phyloP scores from a whole-genome alignment of 2,888 invertebrate species.

The Scelioninae gen. 1 region DNA sequence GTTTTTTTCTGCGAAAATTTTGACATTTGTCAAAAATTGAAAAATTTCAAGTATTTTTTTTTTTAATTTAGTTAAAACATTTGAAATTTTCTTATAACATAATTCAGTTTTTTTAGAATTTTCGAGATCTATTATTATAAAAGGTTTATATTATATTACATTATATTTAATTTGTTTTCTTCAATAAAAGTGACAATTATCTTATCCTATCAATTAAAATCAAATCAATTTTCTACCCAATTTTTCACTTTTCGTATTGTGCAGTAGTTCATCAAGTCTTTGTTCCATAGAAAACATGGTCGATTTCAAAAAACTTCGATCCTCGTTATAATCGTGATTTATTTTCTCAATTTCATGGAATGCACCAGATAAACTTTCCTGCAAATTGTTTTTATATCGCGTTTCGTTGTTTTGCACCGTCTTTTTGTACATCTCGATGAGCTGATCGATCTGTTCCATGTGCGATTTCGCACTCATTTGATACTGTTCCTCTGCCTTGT shows the following conservation, averaged over 20 bases:
- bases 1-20: no score
- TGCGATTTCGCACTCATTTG: slow-evolving; percentile 81
- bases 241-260: slow-evolving; percentile 13
- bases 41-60: no score
- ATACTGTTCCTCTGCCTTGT: slow-evolving; percentile 83
- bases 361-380: slow-evolving; percentile 55
- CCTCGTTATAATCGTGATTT: slow-evolving; percentile 53
- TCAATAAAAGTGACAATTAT: no score
- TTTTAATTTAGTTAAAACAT: no score
- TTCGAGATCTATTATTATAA: no score
- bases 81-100: no score
- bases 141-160: no score
- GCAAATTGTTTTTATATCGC: slow-evolving; percentile 70
- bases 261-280: slow-evolving; percentile 63
- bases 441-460: slow-evolving; percentile 81
- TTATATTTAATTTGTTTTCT: no score
- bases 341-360: slow-evolving; percentile 65
- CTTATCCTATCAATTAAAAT: no score
- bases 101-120: no score
- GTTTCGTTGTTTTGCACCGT: slow-evolving; percentile 73
- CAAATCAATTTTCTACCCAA: background rate
- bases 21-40: no score
- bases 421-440: slow-evolving; percentile 80
- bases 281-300: slow-evolving; percentile 66
- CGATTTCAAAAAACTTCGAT: slow-evolving; percentile 69